phyloP scores from a whole-genome alignment of 2,797 vertebrate genomes.

The Anguilla anguilla region DNA sequence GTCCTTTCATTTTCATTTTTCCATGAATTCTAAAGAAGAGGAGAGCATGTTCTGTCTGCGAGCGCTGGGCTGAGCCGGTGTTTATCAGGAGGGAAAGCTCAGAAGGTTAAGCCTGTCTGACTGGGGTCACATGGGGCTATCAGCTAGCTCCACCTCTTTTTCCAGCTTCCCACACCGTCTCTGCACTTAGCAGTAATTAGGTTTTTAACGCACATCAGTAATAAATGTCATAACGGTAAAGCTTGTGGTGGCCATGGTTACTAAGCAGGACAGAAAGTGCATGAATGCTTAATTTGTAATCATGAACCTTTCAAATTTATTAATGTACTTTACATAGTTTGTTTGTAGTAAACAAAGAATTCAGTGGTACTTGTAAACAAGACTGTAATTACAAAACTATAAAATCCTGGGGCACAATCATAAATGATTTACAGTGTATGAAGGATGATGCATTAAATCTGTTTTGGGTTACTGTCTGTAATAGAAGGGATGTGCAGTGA shows the following conservation, averaged over 20 bases:
- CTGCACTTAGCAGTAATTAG: neutral
- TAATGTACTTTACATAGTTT: neutral
- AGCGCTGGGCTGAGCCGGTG: slow-evolving; percentile 10
- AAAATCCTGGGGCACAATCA: neutral
- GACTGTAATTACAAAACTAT: neutral
- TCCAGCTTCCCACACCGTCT: neutral
- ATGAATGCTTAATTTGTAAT: slow-evolving; percentile 3
- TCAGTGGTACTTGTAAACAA: neutral
- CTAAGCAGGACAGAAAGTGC: neutral
- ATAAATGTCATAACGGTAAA: neutral
- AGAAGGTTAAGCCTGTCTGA: slow-evolving; percentile 33
- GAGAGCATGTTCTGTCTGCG: slow-evolving; percentile 30
- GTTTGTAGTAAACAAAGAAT: slow-evolving; percentile 5
- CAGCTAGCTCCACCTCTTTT: neutral
- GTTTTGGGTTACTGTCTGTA: neutral
- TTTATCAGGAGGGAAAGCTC: neutral
- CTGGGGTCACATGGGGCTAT: neutral
- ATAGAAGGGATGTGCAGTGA: neutral
- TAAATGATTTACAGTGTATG: neutral
- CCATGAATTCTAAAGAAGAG: slow-evolving; percentile 24
- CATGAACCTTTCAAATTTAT: neutral
- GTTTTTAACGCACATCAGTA: neutral
- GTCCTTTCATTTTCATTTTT: slow-evolving; percentile 39
- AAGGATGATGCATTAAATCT: neutral
- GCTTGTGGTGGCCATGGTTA: neutral